Percentiles rank a stretch among this genome's conserved stretches.
Conservation (phyloP, 2,888 invertebrate genomes). For the Hoplodrina ambigua region DNA sequence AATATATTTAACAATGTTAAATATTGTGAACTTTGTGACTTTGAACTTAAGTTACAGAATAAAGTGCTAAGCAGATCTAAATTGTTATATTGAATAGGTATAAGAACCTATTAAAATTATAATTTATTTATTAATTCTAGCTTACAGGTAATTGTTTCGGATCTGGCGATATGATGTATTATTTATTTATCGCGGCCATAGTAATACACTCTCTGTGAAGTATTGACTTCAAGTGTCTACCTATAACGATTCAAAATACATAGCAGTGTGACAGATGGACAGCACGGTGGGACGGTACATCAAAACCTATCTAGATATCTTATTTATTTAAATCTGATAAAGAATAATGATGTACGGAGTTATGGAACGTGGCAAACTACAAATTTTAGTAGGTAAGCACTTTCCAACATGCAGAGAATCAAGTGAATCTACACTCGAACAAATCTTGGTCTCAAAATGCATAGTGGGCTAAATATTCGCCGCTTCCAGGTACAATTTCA, state of each 20-base stretch:
- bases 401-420: not conserved
- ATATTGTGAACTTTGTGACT: not conserved
- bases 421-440: constrained; percentile 18
- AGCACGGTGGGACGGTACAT: no score
- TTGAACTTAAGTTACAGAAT: not conserved
- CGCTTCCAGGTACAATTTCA: constrained; percentile 33
- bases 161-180: no score
- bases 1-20: constrained; percentile 19
- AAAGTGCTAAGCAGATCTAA: not conserved
- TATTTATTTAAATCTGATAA: no score
- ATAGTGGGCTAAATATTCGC: constrained; percentile 39
- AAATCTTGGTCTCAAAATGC: constrained; percentile 41
- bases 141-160: no score
- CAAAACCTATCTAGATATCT: no score
- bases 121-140: no score
- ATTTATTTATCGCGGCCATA: no score
- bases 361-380: not conserved
- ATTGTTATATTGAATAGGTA: not conserved
- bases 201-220: no score
- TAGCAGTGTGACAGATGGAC: no score
- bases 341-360: not conserved
- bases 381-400: not conserved
- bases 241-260: no score
- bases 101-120: no score
- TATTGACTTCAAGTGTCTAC: no score